Percentiles rank a stretch among this genome's conserved stretches.
Conservation (phyloP, 2,888 invertebrate genomes). For the Chymomyza fuscimana region DNA sequence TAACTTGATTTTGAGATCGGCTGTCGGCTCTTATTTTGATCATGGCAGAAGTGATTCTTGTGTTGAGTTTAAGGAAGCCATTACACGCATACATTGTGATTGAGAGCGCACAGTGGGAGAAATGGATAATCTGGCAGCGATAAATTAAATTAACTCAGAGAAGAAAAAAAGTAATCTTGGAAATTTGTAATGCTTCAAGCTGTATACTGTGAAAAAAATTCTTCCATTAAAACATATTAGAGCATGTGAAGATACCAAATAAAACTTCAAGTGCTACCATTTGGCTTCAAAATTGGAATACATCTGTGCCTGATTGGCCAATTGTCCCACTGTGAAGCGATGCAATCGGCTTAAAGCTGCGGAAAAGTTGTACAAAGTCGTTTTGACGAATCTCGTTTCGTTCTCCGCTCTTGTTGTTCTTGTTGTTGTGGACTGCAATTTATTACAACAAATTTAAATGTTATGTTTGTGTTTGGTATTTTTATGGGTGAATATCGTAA, state of each 20-base stretch:
- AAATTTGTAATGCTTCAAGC: too few relatives aligned
- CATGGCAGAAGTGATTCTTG: constrained; percentile 40
- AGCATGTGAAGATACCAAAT: too few relatives aligned
- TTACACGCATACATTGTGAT: constrained; percentile 64
- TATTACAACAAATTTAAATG: constrained; percentile 76
- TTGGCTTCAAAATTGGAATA: too few relatives aligned
- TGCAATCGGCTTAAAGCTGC: constrained; percentile 57
- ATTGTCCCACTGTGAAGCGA: not conserved
- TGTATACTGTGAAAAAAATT: too few relatives aligned
- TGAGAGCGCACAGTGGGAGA: not conserved
- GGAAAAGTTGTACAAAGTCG: constrained; percentile 52
- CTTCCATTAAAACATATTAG: too few relatives aligned
- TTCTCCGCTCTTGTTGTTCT: constrained; percentile 18
- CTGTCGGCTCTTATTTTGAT: constrained; percentile 68
- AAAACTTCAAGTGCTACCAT: too few relatives aligned
- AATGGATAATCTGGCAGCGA: too few relatives aligned
- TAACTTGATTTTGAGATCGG: constrained; percentile 40
- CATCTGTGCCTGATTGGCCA: not conserved
- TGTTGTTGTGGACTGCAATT: constrained; percentile 54
- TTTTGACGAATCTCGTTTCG: constrained; percentile 4
- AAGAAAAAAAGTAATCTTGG: too few relatives aligned
- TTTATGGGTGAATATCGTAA: constrained; percentile 58
- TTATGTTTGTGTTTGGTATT: constrained; percentile 59
- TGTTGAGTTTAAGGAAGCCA: constrained; percentile 69
- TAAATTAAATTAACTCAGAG: too few relatives aligned